Evolutionary conservation across 2,113 vertebrate genomes (phyloP).

Genomic region (Petromus typicus): DNA sequence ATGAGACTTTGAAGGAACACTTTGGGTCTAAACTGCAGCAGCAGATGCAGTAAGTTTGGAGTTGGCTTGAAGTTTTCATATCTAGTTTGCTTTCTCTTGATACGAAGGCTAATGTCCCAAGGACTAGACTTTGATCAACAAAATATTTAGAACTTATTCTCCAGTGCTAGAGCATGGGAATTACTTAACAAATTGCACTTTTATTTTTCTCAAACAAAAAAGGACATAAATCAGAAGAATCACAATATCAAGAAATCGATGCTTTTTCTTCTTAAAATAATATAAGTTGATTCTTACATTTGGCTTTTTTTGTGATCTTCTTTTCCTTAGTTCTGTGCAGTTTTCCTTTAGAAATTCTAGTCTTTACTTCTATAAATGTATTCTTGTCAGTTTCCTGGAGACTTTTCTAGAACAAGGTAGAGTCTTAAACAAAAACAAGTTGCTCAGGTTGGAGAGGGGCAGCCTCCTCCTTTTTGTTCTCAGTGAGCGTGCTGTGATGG

Average conservation of each 20-base stretch:
- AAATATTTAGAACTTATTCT: neutral
- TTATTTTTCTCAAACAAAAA: neutral
- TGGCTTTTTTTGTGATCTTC: neutral
- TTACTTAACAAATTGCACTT: neutral
- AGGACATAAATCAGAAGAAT: neutral
- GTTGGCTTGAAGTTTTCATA: neutral
- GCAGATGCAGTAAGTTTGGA: neutral
- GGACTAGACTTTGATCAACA: neutral
- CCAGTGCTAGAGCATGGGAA: neutral
- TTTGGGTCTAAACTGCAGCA: neutral
- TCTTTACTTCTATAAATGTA: neutral
- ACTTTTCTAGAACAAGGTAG: neutral
- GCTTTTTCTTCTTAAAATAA: neutral
- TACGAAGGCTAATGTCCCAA: neutral
- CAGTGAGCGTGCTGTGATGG: accelerated
- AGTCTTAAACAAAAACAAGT: neutral
- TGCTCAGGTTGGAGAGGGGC: neutral
- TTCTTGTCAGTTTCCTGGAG: neutral
- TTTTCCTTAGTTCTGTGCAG: neutral
- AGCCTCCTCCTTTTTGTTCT: neutral
- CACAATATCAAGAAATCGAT: too few relatives aligned
- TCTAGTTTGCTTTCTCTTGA: neutral
- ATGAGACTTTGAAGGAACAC: neutral
- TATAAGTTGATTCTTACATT: neutral
- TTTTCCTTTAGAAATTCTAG: neutral